These are phyloP conservation scores for Sitobion miscanthi DNA, from an alignment of 1,140 invertebrate species.

Conservation along the genomic window DNA sequence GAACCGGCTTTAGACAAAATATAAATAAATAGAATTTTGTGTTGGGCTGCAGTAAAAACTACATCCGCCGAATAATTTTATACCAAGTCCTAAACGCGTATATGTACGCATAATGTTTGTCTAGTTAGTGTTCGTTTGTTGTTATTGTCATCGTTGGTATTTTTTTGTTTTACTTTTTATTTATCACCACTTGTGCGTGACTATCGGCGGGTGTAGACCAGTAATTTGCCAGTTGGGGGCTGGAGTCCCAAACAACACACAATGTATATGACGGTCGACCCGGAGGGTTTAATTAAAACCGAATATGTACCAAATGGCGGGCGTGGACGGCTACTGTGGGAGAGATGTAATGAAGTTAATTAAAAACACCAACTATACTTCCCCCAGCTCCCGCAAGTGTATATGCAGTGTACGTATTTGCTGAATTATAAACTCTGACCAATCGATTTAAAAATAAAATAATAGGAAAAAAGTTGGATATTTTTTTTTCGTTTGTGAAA, in stretches of 20 bases:
- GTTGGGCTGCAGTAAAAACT: neutral
- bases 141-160: neutral
- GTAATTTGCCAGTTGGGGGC: neutral
- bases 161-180: neutral
- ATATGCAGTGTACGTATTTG: neutral
- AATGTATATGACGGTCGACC: neutral
- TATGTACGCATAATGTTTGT: neutral
- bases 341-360: constrained; percentile 33
- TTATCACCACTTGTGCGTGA: neutral
- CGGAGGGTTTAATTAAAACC: constrained; percentile 41
- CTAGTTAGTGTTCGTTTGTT: constrained; percentile 6
- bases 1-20: neutral
- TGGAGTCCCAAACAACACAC: neutral
- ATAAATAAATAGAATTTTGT: constrained; percentile 15
- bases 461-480: neutral
- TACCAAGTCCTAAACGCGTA: neutral
- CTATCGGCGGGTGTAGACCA: neutral
- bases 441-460: neutral
- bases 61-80: neutral
- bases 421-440: neutral
- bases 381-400: neutral
- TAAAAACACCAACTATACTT: constrained; percentile 18
- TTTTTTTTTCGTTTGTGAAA: neutral
- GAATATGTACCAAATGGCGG: neutral
- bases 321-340: neutral